These are phyloP conservation scores for Nycteola revayana DNA, from an alignment of 2,888 invertebrate species.

Conservation along the genomic window DNA sequence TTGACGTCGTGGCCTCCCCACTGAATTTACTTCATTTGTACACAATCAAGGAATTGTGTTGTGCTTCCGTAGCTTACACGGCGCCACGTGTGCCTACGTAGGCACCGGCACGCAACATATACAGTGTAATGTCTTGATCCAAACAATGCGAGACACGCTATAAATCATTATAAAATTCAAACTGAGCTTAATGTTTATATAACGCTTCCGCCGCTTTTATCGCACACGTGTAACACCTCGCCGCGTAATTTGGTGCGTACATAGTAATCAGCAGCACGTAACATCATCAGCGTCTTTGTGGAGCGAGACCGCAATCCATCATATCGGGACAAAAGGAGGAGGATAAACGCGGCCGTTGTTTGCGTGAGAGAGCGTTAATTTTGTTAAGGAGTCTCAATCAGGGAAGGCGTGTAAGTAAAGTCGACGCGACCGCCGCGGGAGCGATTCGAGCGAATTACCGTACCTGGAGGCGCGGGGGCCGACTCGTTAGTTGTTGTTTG, in stretches of 20 bases:
- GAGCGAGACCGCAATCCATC: slow-evolving; percentile 76
- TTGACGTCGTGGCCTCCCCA: slow-evolving; percentile 47
- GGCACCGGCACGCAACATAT: not conserved
- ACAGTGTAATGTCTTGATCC: slow-evolving; percentile 39
- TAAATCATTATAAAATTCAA: slow-evolving; percentile 67
- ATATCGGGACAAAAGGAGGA: slow-evolving; percentile 74
- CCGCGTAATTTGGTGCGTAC: slow-evolving; percentile 62
- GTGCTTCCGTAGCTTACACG: slow-evolving; percentile 13
- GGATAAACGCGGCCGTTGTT: slow-evolving; percentile 67
- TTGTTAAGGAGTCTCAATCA: slow-evolving; percentile 80
- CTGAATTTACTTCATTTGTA: slow-evolving; percentile 46
- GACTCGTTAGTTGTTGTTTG: slow-evolving; percentile 82
- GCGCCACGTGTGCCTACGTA: not conserved
- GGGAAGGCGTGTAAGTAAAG: slow-evolving; percentile 68
- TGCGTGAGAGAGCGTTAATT: slow-evolving; percentile 77
- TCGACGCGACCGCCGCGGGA: slow-evolving; percentile 68
- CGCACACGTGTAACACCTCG: slow-evolving; percentile 47
- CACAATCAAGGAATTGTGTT: slow-evolving; percentile 35
- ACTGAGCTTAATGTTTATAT: slow-evolving; percentile 60
- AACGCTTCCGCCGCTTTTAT: slow-evolving; percentile 51
- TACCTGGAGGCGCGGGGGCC: slow-evolving; percentile 77
- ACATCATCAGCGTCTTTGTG: slow-evolving; percentile 71
- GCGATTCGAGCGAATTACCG: slow-evolving; percentile 68
- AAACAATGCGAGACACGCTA: slow-evolving; percentile 46
- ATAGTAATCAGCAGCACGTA: slow-evolving; percentile 70